Evolutionary conservation across 2,113 vertebrate genomes (phyloP).

Genomic region (Otis tarda): DNA sequence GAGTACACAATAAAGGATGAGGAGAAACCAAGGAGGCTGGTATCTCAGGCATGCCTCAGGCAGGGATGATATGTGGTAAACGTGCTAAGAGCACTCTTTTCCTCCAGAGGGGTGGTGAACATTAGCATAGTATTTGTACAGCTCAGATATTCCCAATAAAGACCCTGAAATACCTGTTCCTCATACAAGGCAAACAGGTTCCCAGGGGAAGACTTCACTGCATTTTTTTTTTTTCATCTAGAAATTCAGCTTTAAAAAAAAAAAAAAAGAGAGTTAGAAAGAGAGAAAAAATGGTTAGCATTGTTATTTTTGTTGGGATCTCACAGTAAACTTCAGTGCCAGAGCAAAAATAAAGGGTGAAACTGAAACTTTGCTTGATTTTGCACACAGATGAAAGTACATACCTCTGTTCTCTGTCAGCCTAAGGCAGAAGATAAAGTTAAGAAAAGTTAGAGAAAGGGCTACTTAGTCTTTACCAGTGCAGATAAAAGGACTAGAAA

Average conservation of each 20-base stretch:
- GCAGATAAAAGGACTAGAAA: conserved; percentile 7
- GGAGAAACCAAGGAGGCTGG: neutral
- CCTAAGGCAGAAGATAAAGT: conserved; percentile 3
- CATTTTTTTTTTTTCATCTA: neutral
- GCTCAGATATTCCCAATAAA: neutral
- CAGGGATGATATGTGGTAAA: neutral
- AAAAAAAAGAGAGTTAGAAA: neutral
- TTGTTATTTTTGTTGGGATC: neutral
- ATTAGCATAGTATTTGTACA: neutral
- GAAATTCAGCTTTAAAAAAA: neutral
- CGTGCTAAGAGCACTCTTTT: neutral
- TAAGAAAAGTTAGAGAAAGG: neutral
- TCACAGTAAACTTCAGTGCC: neutral
- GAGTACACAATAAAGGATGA: neutral
- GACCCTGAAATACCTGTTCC: conserved; percentile 41
- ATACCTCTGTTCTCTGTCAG: neutral
- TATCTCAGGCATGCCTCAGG: neutral
- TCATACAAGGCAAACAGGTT: conserved; percentile 21
- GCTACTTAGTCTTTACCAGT: neutral
- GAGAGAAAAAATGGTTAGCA: neutral
- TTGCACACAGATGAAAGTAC: neutral
- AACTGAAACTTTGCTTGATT: neutral
- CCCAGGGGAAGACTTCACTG: neutral
- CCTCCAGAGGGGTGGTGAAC: neutral
- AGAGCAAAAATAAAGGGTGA: neutral